Conservation (phyloP, 2,113 vertebrate species). For the Elanus axillaris region DNA sequence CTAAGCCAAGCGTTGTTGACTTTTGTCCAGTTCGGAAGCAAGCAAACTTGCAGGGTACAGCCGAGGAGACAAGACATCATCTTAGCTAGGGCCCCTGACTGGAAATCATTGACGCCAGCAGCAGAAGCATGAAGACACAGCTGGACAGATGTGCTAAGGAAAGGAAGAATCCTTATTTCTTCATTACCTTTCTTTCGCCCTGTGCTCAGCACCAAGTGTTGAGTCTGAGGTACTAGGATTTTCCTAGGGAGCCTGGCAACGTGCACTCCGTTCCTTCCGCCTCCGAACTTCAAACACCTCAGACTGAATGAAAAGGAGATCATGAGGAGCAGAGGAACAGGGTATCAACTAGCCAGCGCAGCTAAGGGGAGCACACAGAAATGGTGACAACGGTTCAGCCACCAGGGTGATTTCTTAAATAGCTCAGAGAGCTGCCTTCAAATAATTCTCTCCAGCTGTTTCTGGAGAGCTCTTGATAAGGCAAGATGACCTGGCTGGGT, state of each 20-base stretch:
- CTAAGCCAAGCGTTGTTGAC: neutral
- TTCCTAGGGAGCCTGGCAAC: neutral
- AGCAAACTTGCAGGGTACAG: neutral
- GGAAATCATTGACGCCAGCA: neutral
- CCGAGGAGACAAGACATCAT: neutral
- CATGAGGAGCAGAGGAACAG: neutral
- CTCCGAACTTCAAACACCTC: neutral
- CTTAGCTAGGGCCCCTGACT: neutral
- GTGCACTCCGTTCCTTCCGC: neutral
- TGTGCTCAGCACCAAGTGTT: neutral
- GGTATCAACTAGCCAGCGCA: neutral
- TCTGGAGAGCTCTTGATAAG: neutral
- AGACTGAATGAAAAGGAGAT: neutral
- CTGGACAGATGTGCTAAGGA: neutral
- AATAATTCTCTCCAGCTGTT: slow-evolving; percentile 5
- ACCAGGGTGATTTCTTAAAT: slow-evolving; percentile 5
- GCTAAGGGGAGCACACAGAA: neutral
- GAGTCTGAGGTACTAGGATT: neutral
- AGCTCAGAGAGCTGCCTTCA: neutral
- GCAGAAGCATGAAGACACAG: neutral
- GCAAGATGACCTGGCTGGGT: neutral
- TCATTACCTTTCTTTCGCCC: neutral
- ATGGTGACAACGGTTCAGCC: neutral
- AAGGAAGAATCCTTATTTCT: neutral
- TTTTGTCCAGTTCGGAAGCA: neutral